These are phyloP conservation scores for Eilema griseolum DNA, from an alignment of 2,888 invertebrate genomes.

Conservation along the genomic window DNA sequence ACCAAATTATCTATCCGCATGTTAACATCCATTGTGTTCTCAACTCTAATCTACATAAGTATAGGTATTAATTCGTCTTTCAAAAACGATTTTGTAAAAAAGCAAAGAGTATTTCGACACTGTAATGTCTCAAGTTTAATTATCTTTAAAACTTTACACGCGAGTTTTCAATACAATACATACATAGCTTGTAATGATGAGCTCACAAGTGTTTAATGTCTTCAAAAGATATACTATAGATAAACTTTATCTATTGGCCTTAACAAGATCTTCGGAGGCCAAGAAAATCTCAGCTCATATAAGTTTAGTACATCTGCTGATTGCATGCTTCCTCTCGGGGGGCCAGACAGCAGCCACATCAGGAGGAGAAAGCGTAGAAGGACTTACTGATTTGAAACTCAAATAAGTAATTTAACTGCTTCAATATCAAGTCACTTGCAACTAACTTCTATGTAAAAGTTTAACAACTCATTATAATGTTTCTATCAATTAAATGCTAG, in stretches of 20 bases:
- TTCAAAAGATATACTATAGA: neutral
- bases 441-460: neutral
- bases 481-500: constrained; percentile 20
- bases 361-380: neutral
- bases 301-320: neutral
- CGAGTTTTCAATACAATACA: constrained; percentile 75
- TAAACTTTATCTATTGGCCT: neutral
- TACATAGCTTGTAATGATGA: constrained; percentile 54
- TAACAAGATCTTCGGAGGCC: neutral
- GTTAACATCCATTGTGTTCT: constrained; percentile 80
- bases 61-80: constrained; percentile 85
- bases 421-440: too few relatives aligned
- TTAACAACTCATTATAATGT: neutral
- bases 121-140: constrained; percentile 53
- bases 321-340: neutral
- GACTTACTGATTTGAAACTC: too few relatives aligned
- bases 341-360: neutral
- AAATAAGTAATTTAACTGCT: too few relatives aligned
- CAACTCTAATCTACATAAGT: constrained; percentile 84
- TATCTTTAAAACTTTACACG: constrained; percentile 62
- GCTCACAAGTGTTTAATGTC: constrained; percentile 49
- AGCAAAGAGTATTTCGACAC: constrained; percentile 73
- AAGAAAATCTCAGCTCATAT: neutral
- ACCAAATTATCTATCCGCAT: constrained; percentile 79
- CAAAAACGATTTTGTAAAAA: constrained; percentile 83